phyloP scores from a whole-genome alignment of 2,888 invertebrate species.

The Adela reaumurella region DNA sequence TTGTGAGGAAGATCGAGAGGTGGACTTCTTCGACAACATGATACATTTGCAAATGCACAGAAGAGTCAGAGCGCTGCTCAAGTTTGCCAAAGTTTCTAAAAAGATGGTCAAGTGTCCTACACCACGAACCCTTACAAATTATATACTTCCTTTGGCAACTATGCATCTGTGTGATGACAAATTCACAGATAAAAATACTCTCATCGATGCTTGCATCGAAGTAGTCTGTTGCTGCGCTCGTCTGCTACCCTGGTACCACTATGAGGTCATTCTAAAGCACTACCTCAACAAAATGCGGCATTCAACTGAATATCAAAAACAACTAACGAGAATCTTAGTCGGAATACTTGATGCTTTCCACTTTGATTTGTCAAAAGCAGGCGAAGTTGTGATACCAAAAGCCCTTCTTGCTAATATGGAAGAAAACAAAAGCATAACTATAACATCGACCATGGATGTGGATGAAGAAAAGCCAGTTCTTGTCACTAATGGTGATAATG shows the following conservation, averaged over 20 bases:
- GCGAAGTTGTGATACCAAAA: conserved; percentile 34
- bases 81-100: conserved; percentile 66
- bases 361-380: conserved; percentile 73
- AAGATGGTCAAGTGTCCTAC: conserved; percentile 59
- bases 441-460: conserved; percentile 11
- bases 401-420: conserved; percentile 25
- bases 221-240: conserved; percentile 72
- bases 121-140: conserved; percentile 73
- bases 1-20: conserved; percentile 72
- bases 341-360: conserved; percentile 88
- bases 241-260: conserved; percentile 85
- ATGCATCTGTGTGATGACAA: conserved; percentile 76
- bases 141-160: conserved; percentile 79
- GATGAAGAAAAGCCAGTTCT: conserved; percentile 15
- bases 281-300: conserved; percentile 75
- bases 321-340: conserved; percentile 72
- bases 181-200: conserved; percentile 70
- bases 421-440: conserved; percentile 14
- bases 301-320: conserved; percentile 75
- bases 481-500: conserved; percentile 13
- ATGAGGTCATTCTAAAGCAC: conserved; percentile 75
- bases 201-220: conserved; percentile 84
- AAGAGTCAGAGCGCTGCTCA: conserved; percentile 76
- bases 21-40: conserved; percentile 94
- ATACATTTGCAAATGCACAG: conserved; percentile 84